Percentiles rank a stretch among this genome's conserved stretches.
Conservation (phyloP, 2,797 vertebrate genomes). For the Mus spretus region DNA sequence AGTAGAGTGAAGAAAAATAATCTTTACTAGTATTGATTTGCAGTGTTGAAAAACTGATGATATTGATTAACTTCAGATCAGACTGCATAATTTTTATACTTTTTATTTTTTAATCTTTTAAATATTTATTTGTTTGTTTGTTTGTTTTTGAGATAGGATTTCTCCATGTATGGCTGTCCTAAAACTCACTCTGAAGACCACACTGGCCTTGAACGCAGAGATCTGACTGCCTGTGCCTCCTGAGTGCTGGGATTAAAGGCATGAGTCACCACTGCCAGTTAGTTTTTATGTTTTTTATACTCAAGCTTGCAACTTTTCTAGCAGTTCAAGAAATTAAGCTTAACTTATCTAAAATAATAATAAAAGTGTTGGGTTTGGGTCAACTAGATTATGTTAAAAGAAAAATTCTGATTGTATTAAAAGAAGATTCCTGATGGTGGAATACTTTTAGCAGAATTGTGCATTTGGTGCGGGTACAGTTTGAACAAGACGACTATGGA, state of each 20-base stretch:
- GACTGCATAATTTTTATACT: background rate
- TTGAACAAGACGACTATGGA: slow-evolving; percentile 24
- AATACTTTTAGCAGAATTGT: slow-evolving; percentile 5
- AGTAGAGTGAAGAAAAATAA: background rate
- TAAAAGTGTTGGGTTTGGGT: slow-evolving; percentile 4
- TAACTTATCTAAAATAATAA: slow-evolving; percentile 19
- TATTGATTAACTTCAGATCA: background rate
- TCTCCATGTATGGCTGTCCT: background rate
- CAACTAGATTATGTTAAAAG: slow-evolving; percentile 37
- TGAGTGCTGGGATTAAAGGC: background rate
- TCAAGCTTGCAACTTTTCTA: slow-evolving; percentile 41
- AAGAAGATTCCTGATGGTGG: background rate
- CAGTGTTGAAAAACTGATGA: slow-evolving; percentile 42
- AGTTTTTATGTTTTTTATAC: slow-evolving; percentile 15
- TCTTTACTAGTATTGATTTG: background rate
- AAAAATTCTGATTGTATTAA: slow-evolving; percentile 4
- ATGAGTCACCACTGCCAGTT: accelerated
- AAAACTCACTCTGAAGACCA: background rate
- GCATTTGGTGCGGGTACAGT: background rate
- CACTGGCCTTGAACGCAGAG: background rate
- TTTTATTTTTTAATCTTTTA: background rate
- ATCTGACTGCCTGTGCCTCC: background rate
- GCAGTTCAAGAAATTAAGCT: slow-evolving; percentile 51
- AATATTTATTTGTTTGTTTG: background rate
- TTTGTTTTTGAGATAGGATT: background rate